Conservation (phyloP, 2,113 vertebrate genomes). For the Pitta sordida region DNA sequence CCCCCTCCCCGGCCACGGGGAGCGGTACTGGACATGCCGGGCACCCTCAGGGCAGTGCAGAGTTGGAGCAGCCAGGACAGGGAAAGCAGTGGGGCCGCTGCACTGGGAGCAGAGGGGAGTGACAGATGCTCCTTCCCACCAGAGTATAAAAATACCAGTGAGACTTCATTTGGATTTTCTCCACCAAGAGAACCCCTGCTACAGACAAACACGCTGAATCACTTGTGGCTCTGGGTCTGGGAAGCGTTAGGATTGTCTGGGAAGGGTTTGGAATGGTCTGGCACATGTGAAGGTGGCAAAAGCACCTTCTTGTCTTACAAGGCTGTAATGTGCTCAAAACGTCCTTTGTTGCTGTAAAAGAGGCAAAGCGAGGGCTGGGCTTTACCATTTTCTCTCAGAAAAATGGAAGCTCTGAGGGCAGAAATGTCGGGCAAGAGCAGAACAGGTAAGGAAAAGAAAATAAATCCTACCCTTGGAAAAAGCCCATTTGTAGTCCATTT, state of each 20-base stretch:
- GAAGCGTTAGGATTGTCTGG: background rate
- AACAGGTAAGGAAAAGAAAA: background rate
- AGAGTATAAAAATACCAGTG: slow-evolving; percentile 82
- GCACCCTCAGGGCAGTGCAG: background rate
- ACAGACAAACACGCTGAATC: background rate
- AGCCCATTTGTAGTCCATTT: slow-evolving; percentile 99
- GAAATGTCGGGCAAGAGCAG: background rate
- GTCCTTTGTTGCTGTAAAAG: background rate
- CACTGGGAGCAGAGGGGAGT: slow-evolving; percentile 60
- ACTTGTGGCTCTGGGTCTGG: accelerated
- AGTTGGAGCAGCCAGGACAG: accelerated
- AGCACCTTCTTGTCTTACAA: accelerated
- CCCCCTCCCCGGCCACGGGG: background rate
- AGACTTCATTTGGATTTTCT: background rate
- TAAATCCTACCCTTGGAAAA: slow-evolving; percentile 89
- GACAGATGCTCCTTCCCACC: slow-evolving; percentile 49
- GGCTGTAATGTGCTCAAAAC: background rate
- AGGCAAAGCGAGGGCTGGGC: background rate
- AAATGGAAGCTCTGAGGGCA: background rate
- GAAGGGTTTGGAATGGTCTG: background rate
- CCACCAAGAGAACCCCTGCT: accelerated
- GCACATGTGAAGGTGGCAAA: background rate
- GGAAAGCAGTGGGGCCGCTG: slow-evolving; percentile 63
- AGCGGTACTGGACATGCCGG: background rate
- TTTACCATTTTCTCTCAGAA: background rate